phyloP scores from a whole-genome alignment of 2,888 invertebrate genomes.

The Blomia tropicalis region DNA sequence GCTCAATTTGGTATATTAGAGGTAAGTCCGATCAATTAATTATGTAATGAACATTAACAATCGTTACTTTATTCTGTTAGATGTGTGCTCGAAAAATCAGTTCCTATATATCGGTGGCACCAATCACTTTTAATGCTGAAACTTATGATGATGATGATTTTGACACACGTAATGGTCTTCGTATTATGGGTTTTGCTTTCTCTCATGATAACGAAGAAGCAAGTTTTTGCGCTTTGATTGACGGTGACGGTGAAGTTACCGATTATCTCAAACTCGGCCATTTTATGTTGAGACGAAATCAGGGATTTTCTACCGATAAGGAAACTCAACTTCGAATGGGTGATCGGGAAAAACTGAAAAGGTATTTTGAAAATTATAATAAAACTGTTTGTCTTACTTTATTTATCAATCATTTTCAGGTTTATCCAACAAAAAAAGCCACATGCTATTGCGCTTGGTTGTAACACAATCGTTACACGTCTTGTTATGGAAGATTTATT shows the following conservation, averaged over 20 bases:
- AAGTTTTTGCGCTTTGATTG: conserved; percentile 71
- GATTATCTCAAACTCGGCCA: conserved; percentile 77
- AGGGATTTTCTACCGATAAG: conserved; percentile 18
- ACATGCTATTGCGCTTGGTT: conserved; percentile 76
- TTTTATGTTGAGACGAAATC: conserved; percentile 42
- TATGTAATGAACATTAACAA: not conserved
- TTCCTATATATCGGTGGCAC: conserved; percentile 77
- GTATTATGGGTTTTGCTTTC: conserved; percentile 74
- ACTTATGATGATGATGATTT: conserved; percentile 58
- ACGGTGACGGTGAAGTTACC: conserved; percentile 74
- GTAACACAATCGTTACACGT: conserved; percentile 71
- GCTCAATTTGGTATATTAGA: conserved; percentile 63
- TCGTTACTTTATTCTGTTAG: conserved; percentile 31
- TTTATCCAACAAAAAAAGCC: conserved; percentile 81
- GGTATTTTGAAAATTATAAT: no score
- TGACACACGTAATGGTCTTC: conserved; percentile 63
- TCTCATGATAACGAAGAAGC: conserved; percentile 51
- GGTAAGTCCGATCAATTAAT: conserved; percentile 25
- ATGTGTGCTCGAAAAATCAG: conserved; percentile 69
- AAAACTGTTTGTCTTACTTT: not conserved
- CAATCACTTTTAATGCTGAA: conserved; percentile 46
- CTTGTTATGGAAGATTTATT: conserved; percentile 62
- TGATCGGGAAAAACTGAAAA: conserved; percentile 51
- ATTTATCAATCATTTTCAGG: not conserved
- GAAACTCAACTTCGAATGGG: conserved; percentile 39